These are phyloP conservation scores for Rafetus swinhoei DNA, from an alignment of 2,113 vertebrate species.

Conservation along the genomic window DNA sequence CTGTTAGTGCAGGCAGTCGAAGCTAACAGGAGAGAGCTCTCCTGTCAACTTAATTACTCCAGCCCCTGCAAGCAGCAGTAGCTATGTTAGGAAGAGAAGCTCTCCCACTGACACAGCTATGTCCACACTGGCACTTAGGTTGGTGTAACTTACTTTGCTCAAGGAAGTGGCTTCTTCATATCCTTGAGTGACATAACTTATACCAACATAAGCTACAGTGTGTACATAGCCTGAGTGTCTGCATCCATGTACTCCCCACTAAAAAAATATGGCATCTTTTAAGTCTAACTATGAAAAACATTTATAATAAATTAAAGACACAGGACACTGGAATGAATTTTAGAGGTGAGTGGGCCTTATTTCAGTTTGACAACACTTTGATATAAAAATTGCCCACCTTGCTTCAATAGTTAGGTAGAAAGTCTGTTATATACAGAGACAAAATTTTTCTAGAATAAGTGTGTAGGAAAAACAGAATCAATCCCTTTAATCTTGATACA, in stretches of 20 bases:
- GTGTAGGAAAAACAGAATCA: background rate
- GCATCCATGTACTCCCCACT: background rate
- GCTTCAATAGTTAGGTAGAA: background rate
- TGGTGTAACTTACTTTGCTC: too few relatives aligned
- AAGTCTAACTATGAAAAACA: background rate
- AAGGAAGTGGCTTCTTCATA: too few relatives aligned
- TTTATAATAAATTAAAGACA: background rate
- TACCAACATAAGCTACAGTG: too few relatives aligned
- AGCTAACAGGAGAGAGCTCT: background rate
- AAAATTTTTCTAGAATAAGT: background rate
- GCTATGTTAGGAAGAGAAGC: too few relatives aligned
- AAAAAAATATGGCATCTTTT: background rate
- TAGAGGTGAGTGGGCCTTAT: background rate
- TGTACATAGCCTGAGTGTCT: background rate
- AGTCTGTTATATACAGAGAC: background rate
- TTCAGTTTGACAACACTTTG: background rate
- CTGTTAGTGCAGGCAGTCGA: background rate
- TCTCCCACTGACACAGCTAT: too few relatives aligned
- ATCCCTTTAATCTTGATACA: background rate
- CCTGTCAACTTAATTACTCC: background rate
- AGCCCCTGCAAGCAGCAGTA: too few relatives aligned
- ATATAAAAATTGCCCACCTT: background rate
- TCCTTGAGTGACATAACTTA: too few relatives aligned
- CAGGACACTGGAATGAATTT: rapidly evolving
- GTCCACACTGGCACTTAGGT: too few relatives aligned